Percentiles rank a stretch among this genome's conserved stretches.
These are phyloP conservation scores for Allophyes oxyacanthae DNA, from an alignment of 2,888 invertebrate genomes.

Conservation along the genomic window DNA sequence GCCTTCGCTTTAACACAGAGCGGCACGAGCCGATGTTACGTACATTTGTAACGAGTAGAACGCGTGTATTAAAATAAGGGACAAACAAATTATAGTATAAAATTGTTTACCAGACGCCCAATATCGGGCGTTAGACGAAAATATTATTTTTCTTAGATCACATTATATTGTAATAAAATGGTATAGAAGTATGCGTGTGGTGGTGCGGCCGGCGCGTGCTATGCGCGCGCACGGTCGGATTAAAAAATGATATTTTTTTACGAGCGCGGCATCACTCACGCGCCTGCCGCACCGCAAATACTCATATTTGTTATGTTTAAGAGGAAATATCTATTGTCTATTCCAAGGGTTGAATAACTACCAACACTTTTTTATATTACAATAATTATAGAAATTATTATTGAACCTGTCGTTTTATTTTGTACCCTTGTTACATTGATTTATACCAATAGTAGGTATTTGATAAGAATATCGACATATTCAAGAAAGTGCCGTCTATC, in stretches of 20 bases:
- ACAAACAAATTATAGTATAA: conserved; percentile 88
- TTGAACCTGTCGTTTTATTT: conserved; percentile 79
- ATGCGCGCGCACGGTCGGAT: conserved; percentile 64
- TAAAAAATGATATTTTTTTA: conserved; percentile 85
- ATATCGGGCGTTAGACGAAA: conserved; percentile 84
- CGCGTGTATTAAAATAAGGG: conserved; percentile 78
- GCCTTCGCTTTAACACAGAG: conserved; percentile 66
- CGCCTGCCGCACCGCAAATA: conserved; percentile 55
- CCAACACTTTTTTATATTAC: conserved; percentile 90
- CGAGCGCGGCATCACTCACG: conserved; percentile 66
- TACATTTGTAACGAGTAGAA: conserved; percentile 76
- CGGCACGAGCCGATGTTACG: conserved; percentile 64
- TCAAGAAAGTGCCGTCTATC: no score
- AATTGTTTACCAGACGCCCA: conserved; percentile 86
- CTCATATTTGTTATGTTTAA: conserved; percentile 88
- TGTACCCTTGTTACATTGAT: neutral
- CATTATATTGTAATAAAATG: conserved; percentile 88
- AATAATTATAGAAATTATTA: conserved; percentile 90
- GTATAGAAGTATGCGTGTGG: conserved; percentile 76
- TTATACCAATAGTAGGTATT: no score
- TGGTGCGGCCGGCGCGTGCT: conserved; percentile 51
- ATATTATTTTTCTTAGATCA: conserved; percentile 90
- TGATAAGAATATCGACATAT: no score
- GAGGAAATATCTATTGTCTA: conserved; percentile 89
- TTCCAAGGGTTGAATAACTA: conserved; percentile 87